A percentile compares a stretch with the other conserved stretches of the same genome.
Conservation (phyloP, 1,140 invertebrate species). For the Nasonia giraulti region DNA sequence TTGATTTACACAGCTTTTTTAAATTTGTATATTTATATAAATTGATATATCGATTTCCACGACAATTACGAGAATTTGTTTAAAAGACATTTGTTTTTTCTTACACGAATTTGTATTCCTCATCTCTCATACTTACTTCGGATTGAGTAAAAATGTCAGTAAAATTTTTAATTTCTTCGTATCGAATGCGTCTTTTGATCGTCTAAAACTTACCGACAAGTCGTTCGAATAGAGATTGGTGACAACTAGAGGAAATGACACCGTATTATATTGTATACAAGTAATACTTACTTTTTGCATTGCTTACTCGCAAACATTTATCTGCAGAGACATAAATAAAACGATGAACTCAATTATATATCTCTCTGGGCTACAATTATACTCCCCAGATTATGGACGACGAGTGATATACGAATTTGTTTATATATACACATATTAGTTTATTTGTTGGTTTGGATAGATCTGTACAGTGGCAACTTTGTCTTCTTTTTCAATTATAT, state of each 20-base stretch:
- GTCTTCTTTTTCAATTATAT: not conserved
- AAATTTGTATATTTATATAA: constrained; percentile 17
- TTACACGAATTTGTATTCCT: not conserved
- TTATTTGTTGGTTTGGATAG: constrained; percentile 36
- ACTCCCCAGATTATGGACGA: not conserved
- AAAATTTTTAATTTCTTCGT: not conserved
- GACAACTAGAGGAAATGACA: not conserved
- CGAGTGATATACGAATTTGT: constrained; percentile 37
- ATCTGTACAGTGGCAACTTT: constrained; percentile 48
- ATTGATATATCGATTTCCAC: constrained; percentile 16
- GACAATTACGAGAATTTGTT: not conserved
- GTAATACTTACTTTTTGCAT: not conserved
- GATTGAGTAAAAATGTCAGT: not conserved
- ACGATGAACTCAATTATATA: not conserved
- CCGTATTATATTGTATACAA: not conserved
- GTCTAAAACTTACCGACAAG: not conserved
- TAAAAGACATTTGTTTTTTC: not conserved
- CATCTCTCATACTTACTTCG: not conserved
- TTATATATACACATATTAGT: constrained; percentile 50
- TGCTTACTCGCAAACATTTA: constrained; percentile 20
- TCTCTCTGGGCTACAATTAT: not conserved
- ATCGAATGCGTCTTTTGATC: not conserved
- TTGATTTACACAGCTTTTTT: constrained; percentile 21
- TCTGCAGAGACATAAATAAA: constrained; percentile 18
- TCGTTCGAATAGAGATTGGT: not conserved